phyloP scores from a whole-genome alignment of 2,888 invertebrate species.

The Acleris emargana region DNA sequence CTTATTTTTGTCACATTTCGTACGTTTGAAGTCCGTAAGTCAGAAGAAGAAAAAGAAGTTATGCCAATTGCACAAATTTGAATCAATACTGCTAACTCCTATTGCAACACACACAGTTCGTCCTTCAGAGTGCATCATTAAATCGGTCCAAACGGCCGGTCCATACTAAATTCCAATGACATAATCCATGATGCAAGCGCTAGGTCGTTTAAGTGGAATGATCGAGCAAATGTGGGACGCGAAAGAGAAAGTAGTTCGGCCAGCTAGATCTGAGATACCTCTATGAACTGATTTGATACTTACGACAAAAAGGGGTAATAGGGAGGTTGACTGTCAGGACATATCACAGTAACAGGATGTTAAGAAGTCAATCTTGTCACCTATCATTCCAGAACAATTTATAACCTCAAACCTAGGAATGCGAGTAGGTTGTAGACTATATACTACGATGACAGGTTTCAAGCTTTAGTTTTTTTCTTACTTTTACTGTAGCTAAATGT shows the following conservation, averaged over 20 bases:
- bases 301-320: neutral
- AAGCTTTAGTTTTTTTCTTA: no score
- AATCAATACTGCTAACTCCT: neutral
- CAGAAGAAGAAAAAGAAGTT: no score
- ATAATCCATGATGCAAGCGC: constrained; percentile 72
- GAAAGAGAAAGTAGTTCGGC: constrained; percentile 73
- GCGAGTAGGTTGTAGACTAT: no score
- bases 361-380: no score
- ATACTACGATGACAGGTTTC: no score
- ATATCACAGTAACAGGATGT: neutral
- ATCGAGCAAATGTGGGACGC: constrained; percentile 65
- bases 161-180: constrained; percentile 65
- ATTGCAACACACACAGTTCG: constrained; percentile 46
- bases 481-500: no score
- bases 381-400: neutral
- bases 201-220: constrained; percentile 49
- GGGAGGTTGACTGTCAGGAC: neutral
- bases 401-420: no score
- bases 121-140: constrained; percentile 65
- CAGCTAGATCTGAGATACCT: constrained; percentile 33
- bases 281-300: constrained; percentile 8
- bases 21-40: no score
- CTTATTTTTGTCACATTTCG: no score
- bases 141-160: constrained; percentile 49
- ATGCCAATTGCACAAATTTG: neutral